Base-by-base conservation (phyloP, 2,113 vertebrate genomes). In the Patagioenas fasciata region DNA sequence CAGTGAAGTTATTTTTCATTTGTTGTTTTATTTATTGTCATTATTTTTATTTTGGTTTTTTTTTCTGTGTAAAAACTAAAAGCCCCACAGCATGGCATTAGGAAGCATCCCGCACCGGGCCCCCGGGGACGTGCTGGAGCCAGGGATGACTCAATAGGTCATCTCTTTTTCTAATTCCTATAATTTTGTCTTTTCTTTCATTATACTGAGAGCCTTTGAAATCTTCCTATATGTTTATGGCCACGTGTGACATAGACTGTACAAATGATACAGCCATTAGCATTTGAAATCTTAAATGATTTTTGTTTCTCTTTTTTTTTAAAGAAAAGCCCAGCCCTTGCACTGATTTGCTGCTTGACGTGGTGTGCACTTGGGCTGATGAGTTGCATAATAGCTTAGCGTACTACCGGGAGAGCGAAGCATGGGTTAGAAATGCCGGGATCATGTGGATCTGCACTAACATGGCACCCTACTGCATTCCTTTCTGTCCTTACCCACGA, bases 111-210 rank as follows among this genome's bases (percentile, higher is more conserved):
- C 85, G 65, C 38, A 10, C 58, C 81, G 89, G 77, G 74, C 89
- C 71, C 73, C 72, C 64, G 80, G 93, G 95, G 92, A 94, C 11
- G 2, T 71, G 28, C 36, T 34, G 10, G 51, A 80, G 93, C 88
- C 83, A 88, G 89, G 58, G 21, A 92, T 95, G 95, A 94, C 81
- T 97, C 80, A 87, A 92, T 93, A 92, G 95, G 94, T 95, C 94
- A 81, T 92, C 48, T 81, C 71, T 58, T 50, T 42, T 50, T 36
- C 34, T 84, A 26, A 86, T 94, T 81, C 94, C 58, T 89, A 34
- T 84, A 53, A 80, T 95, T 88, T 65, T 53, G 23, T 21, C 57
- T 54, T 64, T 62, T 34, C 64, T 88, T 95, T 89, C 21, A 85
- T 95, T 71, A 48, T 4, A 1, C 13, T 40, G 70, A 65, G 25